phyloP scores from a whole-genome alignment of 2,888 invertebrate genomes.

The Sphaeridia pumilis region DNA sequence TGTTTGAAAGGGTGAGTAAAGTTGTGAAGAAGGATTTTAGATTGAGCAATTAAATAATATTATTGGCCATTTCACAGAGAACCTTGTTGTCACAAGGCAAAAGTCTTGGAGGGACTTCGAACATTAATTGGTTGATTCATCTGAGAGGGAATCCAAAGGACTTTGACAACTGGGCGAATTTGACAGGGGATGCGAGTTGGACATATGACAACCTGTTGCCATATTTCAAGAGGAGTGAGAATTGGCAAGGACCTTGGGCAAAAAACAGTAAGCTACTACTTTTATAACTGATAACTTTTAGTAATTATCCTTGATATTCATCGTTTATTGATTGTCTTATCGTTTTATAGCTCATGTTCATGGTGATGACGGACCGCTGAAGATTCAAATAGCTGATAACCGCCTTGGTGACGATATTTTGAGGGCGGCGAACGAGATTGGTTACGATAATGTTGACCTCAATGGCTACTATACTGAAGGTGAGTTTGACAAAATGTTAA shows the following conservation, averaged over 20 bases:
- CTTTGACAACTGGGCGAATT: constrained; percentile 7
- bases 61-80: background rate
- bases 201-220: constrained; percentile 8
- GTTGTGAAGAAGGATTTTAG: background rate
- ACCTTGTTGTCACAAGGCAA: constrained; percentile 5
- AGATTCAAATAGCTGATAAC: background rate
- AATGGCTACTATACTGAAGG: constrained; percentile 25
- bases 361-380: background rate
- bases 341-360: background rate
- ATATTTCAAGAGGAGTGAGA: constrained; percentile 1
- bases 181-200: constrained; percentile 7
- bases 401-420: constrained; percentile 19
- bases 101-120: constrained; percentile 9
- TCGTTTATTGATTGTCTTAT: too few relatives aligned
- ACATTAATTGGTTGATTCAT: constrained; percentile 8
- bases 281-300: background rate
- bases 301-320: background rate
- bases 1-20: constrained; percentile 2
- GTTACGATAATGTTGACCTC: constrained; percentile 20
- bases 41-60: background rate
- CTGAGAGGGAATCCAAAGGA: constrained; percentile 11
- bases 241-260: constrained; percentile 6
- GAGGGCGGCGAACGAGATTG: constrained; percentile 24
- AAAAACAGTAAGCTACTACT: background rate
- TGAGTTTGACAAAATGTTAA: background rate